phyloP scores from a whole-genome alignment of 2,888 invertebrate genomes.

The Dione juno region DNA sequence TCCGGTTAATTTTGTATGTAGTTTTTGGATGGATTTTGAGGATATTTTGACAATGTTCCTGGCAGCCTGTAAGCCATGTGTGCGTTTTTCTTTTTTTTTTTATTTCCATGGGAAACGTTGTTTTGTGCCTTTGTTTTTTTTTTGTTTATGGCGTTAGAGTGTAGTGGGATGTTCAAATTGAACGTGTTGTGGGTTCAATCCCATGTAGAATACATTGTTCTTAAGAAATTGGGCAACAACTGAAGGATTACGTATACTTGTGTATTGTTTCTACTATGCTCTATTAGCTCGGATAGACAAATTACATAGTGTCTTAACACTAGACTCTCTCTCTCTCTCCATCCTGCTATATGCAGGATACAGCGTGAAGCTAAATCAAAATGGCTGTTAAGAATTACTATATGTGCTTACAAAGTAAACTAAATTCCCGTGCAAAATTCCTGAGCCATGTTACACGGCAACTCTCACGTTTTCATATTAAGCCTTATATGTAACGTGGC shows the following conservation, averaged over 20 bases:
- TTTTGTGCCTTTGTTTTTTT: neutral
- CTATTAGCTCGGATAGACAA: neutral
- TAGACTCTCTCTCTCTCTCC: neutral
- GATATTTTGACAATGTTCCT: constrained; percentile 27
- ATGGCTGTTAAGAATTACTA: neutral
- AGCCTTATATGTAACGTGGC: neutral
- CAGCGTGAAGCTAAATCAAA: neutral
- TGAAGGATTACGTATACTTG: too few species aligned
- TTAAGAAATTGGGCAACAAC: too few species aligned
- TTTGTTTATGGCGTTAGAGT: too few species aligned
- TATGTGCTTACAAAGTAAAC: neutral
- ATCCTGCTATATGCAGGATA: neutral
- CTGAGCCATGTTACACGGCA: constrained; percentile 35
- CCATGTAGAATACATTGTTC: neutral
- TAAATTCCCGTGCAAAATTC: constrained; percentile 4
- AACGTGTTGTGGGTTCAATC: neutral
- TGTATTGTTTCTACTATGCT: too few species aligned
- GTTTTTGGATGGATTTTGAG: neutral
- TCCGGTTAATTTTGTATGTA: constrained; percentile 48
- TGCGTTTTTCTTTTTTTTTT: neutral
- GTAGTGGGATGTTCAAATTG: neutral
- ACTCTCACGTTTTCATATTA: constrained; percentile 19
- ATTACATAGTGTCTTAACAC: neutral
- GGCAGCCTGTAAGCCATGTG: neutral
- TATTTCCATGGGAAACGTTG: neutral